phyloP scores from a whole-genome alignment of 2,797 vertebrate genomes.

The Gymnodraco acuticeps region DNA sequence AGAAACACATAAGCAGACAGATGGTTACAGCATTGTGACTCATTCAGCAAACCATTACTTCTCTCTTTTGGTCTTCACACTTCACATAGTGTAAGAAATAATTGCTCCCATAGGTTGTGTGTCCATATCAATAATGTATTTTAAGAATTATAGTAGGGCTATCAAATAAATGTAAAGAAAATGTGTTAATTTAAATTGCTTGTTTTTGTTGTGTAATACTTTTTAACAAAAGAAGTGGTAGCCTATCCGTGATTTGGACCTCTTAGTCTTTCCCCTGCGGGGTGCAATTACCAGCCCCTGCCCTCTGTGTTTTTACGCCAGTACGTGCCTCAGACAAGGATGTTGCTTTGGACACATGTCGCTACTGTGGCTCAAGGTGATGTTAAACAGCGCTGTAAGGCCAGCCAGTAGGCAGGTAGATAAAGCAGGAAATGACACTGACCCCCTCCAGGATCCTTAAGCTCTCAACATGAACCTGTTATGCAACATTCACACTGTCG shows the following conservation, averaged over 20 bases:
- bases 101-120: constrained; percentile 59
- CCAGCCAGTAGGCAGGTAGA: constrained; percentile 60
- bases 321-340: constrained; percentile 58
- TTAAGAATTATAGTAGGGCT: constrained; percentile 16
- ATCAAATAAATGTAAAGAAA: constrained; percentile 28
- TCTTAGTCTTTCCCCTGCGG: constrained; percentile 47
- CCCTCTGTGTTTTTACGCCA: constrained; percentile 52
- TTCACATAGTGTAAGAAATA: constrained; percentile 57
- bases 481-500: constrained; percentile 69
- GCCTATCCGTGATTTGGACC: constrained; percentile 48
- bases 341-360: constrained; percentile 67
- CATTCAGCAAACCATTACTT: constrained; percentile 77
- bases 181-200: constrained; percentile 33
- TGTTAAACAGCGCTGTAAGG: constrained; percentile 54
- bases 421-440: constrained; percentile 71
- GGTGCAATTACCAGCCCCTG: constrained; percentile 44
- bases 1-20: constrained; percentile 61
- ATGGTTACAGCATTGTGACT: constrained; percentile 75
- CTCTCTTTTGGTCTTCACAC: constrained; percentile 75
- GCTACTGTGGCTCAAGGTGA: constrained; percentile 57
- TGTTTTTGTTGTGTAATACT: constrained; percentile 15
- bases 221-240: neutral
- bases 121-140: constrained; percentile 50
- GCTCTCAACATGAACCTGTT: constrained; percentile 77
- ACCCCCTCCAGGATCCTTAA: constrained; percentile 77